A percentile compares a stretch with the other conserved stretches of the same genome.
These are phyloP conservation scores for Chesias legatella DNA, from an alignment of 2,888 invertebrate genomes.

Conservation along the genomic window DNA sequence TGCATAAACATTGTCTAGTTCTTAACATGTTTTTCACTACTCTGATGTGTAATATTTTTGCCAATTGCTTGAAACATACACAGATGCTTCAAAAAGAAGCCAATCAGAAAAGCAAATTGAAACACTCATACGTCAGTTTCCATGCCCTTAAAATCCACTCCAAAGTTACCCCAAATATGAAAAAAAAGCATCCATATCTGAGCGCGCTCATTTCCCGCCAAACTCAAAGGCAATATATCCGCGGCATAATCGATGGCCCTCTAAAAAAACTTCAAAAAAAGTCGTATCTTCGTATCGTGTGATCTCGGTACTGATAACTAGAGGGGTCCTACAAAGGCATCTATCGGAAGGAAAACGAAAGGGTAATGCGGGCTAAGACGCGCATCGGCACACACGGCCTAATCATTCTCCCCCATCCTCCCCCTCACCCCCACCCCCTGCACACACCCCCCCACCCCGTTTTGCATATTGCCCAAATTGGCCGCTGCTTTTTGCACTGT, in stretches of 20 bases:
- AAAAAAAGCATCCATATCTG: slow-evolving; percentile 18
- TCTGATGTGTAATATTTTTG: no score
- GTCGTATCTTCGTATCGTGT: slow-evolving; percentile 55
- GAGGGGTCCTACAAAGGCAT: slow-evolving; percentile 66
- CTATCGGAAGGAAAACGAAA: slow-evolving; percentile 79
- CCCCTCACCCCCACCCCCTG: slow-evolving; percentile 58
- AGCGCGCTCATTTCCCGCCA: slow-evolving; percentile 17
- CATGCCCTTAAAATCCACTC: slow-evolving; percentile 3
- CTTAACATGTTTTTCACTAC: no score
- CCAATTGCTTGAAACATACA: no score
- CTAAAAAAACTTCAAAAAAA: slow-evolving; percentile 55
- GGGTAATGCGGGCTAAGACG: slow-evolving; percentile 81
- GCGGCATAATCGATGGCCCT: slow-evolving; percentile 46
- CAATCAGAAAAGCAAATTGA: neutral
- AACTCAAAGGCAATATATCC: slow-evolving; percentile 26
- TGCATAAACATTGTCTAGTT: no score
- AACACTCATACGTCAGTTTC: slow-evolving; percentile 2
- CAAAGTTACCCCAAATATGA: slow-evolving; percentile 16
- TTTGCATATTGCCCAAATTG: slow-evolving; percentile 79
- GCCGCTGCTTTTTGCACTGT: slow-evolving; percentile 58
- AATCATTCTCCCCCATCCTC: slow-evolving; percentile 70
- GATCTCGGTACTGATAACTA: slow-evolving; percentile 66
- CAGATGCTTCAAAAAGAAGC: neutral
- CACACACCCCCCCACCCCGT: slow-evolving; percentile 61
- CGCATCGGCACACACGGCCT: slow-evolving; percentile 80